These are phyloP conservation scores for Eledona agricola DNA, from an alignment of 2,888 invertebrate genomes.

Conservation along the genomic window DNA sequence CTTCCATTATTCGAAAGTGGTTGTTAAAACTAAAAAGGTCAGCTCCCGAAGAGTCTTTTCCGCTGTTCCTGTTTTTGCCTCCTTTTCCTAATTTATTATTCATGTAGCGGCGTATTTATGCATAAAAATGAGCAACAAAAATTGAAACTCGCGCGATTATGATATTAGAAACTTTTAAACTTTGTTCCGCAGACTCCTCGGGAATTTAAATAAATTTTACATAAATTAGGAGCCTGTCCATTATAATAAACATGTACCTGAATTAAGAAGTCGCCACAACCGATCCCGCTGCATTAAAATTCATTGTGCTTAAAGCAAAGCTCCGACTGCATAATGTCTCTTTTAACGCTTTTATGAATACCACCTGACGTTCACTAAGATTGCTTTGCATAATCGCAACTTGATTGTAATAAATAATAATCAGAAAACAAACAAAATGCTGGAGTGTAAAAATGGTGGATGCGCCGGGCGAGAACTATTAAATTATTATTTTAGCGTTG, in stretches of 20 bases:
- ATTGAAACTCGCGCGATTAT: conserved; percentile 38
- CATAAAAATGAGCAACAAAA: conserved; percentile 39
- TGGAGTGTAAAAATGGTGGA: conserved; percentile 16
- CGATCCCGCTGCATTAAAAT: conserved; percentile 25
- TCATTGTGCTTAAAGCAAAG: conserved; percentile 25
- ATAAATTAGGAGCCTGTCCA: conserved; percentile 33
- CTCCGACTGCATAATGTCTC: conserved; percentile 21
- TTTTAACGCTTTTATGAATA: conserved; percentile 22
- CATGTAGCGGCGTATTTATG: conserved; percentile 44
- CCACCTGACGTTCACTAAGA: no score
- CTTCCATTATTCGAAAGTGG: conserved; percentile 58
- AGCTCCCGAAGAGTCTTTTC: conserved; percentile 46
- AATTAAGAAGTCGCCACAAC: conserved; percentile 29
- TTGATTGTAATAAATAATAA: conserved; percentile 1
- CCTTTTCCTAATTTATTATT: conserved; percentile 50
- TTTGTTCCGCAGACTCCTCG: conserved; percentile 25
- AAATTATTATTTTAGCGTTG: conserved; percentile 6
- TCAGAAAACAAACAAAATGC: background rate
- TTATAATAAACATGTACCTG: conserved; percentile 34
- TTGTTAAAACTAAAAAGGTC: conserved; percentile 55
- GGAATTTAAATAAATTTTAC: conserved; percentile 39
- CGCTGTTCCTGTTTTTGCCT: conserved; percentile 46
- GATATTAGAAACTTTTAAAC: conserved; percentile 39
- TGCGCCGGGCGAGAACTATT: conserved; percentile 15
- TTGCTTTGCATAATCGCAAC: no score